Evolutionary conservation across 2,888 invertebrate species (phyloP), one percentile per base, ranked within the genome.

Genomic region (Trachelus iudaicus): DNA sequence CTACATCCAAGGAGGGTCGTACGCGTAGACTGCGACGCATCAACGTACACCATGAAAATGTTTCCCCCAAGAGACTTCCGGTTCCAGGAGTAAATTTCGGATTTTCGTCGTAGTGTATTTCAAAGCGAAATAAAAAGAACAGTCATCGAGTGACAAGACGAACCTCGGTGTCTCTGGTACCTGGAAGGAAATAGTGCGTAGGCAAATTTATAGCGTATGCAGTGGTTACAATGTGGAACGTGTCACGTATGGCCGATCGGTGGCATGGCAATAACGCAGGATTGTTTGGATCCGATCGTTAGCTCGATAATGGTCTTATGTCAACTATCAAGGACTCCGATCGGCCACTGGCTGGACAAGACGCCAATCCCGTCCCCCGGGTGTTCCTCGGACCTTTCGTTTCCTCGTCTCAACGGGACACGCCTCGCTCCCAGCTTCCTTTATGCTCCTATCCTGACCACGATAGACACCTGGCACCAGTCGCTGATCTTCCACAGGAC

Each of bases 281-380:
- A 71, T 71, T 71, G 71, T 71, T 71, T 71, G 31, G 31, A 71
- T 71, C 33, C 71, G 71, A 71, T 71, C 34, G 71, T 33, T 71
- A 23, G 56, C 23, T 15, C 23, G 71, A 71, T 71, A 71, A 71
- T 71, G 71, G 34, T 71, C 23, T 71, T 4, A 71, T 71, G 71
- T 33, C 71, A 71, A 34, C n/a, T 71, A 71, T 71, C 71, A 71
- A 71, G 71, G 71, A 31, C 71, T 71, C 56, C 56, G 56, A 56
- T 56, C 56, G 9, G 23, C 23, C 56, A 56, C 56, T 23, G 56
- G 15, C 56, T 56, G 56, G 56, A 23, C 56, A 56, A 56, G 15
- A 56, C 6, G 56, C 15, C 56, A 56, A 56, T 56, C 56, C 56
- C 9, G 56, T 56, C 23, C 13, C 71, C 6, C 71, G 71, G 71